Evolutionary conservation across 2,797 vertebrate genomes (phyloP).

Genomic region (Sylvilagus floridanus): DNA sequence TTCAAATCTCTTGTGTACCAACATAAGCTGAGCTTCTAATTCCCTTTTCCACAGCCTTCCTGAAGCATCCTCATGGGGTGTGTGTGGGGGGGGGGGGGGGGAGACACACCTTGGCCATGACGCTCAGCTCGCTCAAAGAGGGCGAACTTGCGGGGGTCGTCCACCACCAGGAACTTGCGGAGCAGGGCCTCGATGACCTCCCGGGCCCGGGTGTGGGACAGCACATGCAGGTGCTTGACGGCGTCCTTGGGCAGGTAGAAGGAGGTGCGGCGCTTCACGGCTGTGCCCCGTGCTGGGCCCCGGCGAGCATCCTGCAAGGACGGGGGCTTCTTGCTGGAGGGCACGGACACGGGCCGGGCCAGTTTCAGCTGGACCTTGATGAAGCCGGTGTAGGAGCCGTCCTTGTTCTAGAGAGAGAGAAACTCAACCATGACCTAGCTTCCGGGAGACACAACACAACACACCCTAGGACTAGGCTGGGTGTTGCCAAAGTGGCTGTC

Average conservation of each 20-base stretch:
- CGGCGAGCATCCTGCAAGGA: constrained; percentile 85
- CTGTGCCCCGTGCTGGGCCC: constrained; percentile 77
- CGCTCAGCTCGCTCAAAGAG: constrained; percentile 95
- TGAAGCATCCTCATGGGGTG: background rate
- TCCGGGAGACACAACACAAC: background rate
- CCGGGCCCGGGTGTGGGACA: constrained; percentile 92
- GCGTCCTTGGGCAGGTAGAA: constrained; percentile 98
- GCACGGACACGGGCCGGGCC: constrained; percentile 94
- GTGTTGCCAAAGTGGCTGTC: background rate
- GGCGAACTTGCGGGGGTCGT: constrained; percentile 97
- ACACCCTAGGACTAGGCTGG: background rate
- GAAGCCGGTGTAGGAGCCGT: constrained; percentile 96
- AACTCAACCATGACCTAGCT: background rate
- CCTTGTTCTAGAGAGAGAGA: constrained; percentile 91
- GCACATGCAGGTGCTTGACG: constrained; percentile 96
- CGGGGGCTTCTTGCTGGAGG: constrained; percentile 88
- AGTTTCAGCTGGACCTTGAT: constrained; percentile 98
- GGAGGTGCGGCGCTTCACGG: constrained; percentile 93
- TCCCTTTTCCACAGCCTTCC: no score
- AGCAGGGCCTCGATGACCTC: constrained; percentile 98
- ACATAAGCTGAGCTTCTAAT: no score
- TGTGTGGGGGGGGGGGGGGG: background rate
- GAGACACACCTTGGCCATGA: constrained; percentile 93
- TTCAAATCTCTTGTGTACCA: no score
- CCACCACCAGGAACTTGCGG: constrained; percentile 96